phyloP scores from a whole-genome alignment of 2,797 vertebrate species.

The Coilia nasus region DNA sequence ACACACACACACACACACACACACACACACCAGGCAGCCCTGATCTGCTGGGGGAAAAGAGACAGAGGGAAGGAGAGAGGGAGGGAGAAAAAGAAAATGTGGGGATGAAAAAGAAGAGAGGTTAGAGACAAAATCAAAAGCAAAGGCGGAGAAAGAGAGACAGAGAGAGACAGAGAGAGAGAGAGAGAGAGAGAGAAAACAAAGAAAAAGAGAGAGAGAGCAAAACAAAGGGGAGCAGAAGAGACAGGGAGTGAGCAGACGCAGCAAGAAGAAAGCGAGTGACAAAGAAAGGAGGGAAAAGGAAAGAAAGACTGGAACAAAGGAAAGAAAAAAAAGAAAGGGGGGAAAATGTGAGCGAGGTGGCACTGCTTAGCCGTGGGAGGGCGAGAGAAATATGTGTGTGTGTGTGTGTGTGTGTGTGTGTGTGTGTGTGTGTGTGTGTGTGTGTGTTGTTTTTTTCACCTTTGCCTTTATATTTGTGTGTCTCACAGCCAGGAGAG shows the following conservation, averaged over 20 bases:
- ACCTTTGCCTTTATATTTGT: slow-evolving; percentile 63
- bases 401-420: too few relatives aligned
- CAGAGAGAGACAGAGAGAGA: slow-evolving; percentile 36
- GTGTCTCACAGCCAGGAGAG: slow-evolving; percentile 64
- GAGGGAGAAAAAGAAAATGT: slow-evolving; percentile 28
- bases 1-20: neutral
- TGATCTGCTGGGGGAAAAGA: slow-evolving; percentile 29
- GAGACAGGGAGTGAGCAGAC: slow-evolving; percentile 9
- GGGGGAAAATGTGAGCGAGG: slow-evolving; percentile 37
- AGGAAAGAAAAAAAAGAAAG: slow-evolving; percentile 30
- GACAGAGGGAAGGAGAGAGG: slow-evolving; percentile 41
- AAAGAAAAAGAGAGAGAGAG: neutral
- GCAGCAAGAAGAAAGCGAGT: slow-evolving; percentile 16
- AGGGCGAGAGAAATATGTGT: slow-evolving; percentile 61
- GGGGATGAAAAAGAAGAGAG: slow-evolving; percentile 54
- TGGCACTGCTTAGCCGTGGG: neutral
- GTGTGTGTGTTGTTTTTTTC: slow-evolving; percentile 56
- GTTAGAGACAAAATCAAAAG: slow-evolving; percentile 42
- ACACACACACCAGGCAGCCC: slow-evolving; percentile 22
- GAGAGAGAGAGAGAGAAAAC: slow-evolving; percentile 36
- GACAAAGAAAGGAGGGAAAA: slow-evolving; percentile 42
- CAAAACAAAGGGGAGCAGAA: slow-evolving; percentile 38
- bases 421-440: neutral
- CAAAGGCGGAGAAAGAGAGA: slow-evolving; percentile 20
- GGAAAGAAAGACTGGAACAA: slow-evolving; percentile 56